Evolutionary conservation across 2,888 invertebrate species (phyloP).

Genomic region (Dasypolia templi): DNA sequence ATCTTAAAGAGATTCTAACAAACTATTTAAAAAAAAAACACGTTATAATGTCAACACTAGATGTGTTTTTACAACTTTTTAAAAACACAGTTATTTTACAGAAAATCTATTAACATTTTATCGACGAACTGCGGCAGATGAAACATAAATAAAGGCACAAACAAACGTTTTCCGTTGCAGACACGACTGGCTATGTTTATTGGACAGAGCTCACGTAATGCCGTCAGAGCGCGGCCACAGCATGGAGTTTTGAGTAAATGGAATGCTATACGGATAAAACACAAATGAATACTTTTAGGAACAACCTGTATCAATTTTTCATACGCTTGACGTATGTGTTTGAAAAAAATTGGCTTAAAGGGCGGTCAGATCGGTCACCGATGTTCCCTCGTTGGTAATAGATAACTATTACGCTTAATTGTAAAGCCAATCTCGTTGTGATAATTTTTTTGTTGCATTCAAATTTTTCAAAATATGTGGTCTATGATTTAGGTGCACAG

Average conservation of each 20-base stretch:
- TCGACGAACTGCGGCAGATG: conserved; percentile 17
- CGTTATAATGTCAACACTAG: neutral
- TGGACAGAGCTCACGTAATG: conserved; percentile 46
- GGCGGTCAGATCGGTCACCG: too few species aligned
- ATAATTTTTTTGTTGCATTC: too few species aligned
- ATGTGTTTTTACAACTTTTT: neutral
- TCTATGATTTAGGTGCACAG: too few species aligned
- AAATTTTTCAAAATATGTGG: too few species aligned
- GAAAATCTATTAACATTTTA: conserved; percentile 17
- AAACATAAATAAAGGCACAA: conserved; percentile 44
- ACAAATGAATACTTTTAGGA: neutral
- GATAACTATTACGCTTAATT: too few species aligned
- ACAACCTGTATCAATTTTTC: too few species aligned
- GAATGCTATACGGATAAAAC: neutral
- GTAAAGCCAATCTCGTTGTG: too few species aligned
- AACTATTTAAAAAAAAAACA: too few species aligned
- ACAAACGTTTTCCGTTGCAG: conserved; percentile 52
- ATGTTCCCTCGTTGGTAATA: too few species aligned
- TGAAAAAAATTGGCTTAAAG: too few species aligned
- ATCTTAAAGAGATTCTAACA: neutral
- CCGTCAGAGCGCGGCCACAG: conserved; percentile 30
- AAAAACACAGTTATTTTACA: neutral
- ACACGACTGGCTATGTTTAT: conserved; percentile 57
- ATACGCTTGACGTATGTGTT: too few species aligned
- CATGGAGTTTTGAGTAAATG: conserved; percentile 23